Base-by-base conservation (phyloP, 2,113 vertebrate species). In the Cynopterus brachyotis region DNA sequence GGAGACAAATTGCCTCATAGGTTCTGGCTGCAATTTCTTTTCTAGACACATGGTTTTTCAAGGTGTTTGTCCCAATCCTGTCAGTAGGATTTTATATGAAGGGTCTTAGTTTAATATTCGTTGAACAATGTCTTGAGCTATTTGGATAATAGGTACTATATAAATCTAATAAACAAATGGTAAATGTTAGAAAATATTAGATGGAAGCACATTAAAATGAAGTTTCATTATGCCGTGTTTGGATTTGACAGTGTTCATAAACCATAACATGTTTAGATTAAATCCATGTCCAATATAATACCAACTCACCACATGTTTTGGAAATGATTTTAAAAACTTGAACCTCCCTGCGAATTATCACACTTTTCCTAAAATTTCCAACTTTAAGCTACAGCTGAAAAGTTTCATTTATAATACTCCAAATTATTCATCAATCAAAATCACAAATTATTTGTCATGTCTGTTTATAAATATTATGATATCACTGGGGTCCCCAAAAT, bases 151-250 rank as follows among this genome's bases (percentile, higher is more conserved):
- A 81, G 55, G 10, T 73, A 30, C 19, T 80, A 57, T 91, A 91
- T 96, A 95, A 91, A 96, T 96, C 35, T 91, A 96, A 94, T 94
- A 91, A 95, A 96, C 88, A 97, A 95, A 92, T 62, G 72, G 60
- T 45, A 93, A 97, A 95, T 93, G 72, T 92, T 97, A 96, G 60
- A 88, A 84, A 91, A 94, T 96, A 93, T 94, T 94, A 94, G 91
- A 95, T 60, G 19, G 9, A 24, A 93, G 37, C 12, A 93, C 12
- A 86, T 88, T 90, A 91, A 96, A 97, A 96, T 95, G 37, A 95
- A 95, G 30, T 93, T 94, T 98, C 86, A 97, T 96, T 96, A 89
- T 69, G 22, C 9, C 91, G 35, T 96, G 70, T 91, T 97, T 96
- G 72, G n/a, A 28, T 97, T 91, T 86, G 35, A 55, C 67, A 94